Conservation (phyloP, 2,888 invertebrate species). For the Drepanosiphum platanoidis region DNA sequence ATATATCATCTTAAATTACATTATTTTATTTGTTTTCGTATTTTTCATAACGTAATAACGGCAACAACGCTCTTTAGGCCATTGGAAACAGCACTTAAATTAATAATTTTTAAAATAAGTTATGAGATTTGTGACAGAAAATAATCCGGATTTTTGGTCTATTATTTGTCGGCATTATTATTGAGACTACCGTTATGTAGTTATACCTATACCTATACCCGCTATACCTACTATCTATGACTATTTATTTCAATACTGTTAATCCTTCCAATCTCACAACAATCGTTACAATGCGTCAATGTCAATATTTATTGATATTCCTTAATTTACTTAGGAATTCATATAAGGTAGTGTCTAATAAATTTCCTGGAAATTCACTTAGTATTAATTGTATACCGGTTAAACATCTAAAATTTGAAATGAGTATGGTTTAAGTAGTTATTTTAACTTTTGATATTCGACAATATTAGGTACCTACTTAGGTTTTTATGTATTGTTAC, state of each 20-base stretch:
- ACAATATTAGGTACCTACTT: no score
- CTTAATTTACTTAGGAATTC: background rate
- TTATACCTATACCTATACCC: background rate
- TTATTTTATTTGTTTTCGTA: background rate
- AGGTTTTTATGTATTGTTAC: no score
- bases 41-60: background rate
- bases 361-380: background rate
- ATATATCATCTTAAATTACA: no score
- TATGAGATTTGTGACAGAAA: no score
- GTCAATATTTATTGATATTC: background rate
- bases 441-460: no score
- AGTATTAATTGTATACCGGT: no score
- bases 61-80: background rate
- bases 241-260: conserved; percentile 23
- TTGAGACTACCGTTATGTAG: background rate
- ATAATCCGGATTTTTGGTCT: background rate
- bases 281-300: background rate
- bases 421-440: no score
- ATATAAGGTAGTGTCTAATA: background rate
- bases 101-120: no score
- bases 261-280: background rate
- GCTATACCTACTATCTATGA: conserved; percentile 1
- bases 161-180: background rate
- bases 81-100: background rate
- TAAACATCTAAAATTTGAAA: no score